Conservation (phyloP, 64 coral and sea anemone genomes). For the Astreopora myriophthalma region DNA sequence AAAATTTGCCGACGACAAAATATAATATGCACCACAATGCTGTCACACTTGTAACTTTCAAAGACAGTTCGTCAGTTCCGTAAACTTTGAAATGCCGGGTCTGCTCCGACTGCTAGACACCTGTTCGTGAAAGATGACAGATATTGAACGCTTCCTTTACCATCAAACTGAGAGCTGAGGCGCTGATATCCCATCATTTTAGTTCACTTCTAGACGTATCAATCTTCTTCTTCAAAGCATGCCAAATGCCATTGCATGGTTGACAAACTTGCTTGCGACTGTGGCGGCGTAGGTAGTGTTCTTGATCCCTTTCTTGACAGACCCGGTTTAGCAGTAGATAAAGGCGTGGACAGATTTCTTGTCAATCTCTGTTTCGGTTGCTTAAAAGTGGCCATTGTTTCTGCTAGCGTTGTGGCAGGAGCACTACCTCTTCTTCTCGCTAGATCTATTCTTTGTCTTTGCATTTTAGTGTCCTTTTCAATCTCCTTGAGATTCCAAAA, state of each 20-base stretch:
- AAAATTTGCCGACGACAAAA: too few species aligned
- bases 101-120: too few species aligned
- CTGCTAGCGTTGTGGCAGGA: background rate
- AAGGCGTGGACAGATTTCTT: background rate
- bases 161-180: too few species aligned
- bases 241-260: background rate
- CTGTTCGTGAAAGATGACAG: too few species aligned
- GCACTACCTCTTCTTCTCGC: background rate
- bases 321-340: background rate
- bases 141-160: too few species aligned
- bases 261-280: background rate
- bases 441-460: background rate
- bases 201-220: too few species aligned
- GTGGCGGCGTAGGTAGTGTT: background rate
- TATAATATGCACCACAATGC: too few species aligned
- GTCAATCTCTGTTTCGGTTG: background rate
- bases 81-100: too few species aligned
- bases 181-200: too few species aligned
- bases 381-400: background rate
- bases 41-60: too few species aligned
- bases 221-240: background rate
- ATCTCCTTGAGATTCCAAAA: constrained; percentile 39
- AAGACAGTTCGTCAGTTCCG: too few species aligned
- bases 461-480: background rate
- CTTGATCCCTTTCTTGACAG: background rate